Evolutionary conservation across 2,113 vertebrate species (phyloP).

Genomic region (Artemisiospiza belli): DNA sequence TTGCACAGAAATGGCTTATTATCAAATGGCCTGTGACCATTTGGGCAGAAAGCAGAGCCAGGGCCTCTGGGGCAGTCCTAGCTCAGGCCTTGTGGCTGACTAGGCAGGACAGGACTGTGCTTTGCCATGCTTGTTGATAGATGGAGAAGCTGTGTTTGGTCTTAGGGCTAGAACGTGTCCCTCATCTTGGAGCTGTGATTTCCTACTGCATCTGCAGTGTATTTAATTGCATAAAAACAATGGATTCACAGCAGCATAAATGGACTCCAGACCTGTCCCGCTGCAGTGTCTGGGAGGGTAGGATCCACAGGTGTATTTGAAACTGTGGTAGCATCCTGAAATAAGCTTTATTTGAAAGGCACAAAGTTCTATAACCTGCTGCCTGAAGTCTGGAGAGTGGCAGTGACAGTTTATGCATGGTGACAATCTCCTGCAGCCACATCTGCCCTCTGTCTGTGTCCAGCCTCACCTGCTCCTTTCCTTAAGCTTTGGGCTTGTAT

Average conservation of each 20-base stretch:
- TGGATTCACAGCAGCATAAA: neutral
- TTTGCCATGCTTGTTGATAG: neutral
- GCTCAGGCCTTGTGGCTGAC: neutral
- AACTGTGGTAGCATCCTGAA: neutral
- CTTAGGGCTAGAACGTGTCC: neutral
- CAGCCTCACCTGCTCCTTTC: neutral
- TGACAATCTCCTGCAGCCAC: neutral
- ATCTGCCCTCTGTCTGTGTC: neutral
- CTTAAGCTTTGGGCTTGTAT: neutral
- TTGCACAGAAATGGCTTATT: neutral
- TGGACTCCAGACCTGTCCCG: neutral
- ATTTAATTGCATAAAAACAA: neutral
- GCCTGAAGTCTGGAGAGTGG: neutral
- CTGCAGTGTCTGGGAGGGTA: accelerated
- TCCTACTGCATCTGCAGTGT: neutral
- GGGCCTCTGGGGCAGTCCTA: neutral
- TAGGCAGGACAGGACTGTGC: neutral
- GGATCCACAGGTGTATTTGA: neutral
- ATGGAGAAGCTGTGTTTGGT: neutral
- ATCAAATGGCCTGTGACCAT: too few relatives aligned
- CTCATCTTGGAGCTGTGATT: neutral
- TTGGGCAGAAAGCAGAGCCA: neutral
- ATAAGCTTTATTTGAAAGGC: neutral
- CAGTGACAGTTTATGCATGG: neutral
- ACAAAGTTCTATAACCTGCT: neutral